Percentiles rank a stretch among this genome's conserved stretches.
phyloP scores from a whole-genome alignment of 2,888 invertebrate genomes.

The Spialia ferax region DNA sequence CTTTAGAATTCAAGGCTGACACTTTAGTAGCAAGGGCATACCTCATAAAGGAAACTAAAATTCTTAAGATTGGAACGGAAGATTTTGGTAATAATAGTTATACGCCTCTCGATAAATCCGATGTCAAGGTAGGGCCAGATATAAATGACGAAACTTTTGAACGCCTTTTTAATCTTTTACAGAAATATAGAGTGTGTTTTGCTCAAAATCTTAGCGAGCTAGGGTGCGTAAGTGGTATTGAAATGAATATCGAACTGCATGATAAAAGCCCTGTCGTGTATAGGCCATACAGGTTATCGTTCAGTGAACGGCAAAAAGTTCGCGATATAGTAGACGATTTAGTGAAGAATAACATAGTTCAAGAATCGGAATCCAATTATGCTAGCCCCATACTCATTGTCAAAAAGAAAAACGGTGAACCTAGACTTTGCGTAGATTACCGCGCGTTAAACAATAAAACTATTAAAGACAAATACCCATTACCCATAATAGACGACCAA shows the following conservation, averaged over 20 bases:
- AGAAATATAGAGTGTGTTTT: conserved; percentile 7
- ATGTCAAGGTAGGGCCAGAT: not conserved
- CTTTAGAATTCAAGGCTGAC: not conserved
- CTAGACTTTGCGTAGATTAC: not conserved
- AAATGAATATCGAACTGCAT: conserved; percentile 34
- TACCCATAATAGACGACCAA: not conserved
- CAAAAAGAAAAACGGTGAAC: conserved; percentile 1
- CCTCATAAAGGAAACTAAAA: not conserved
- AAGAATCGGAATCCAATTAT: conserved; percentile 4
- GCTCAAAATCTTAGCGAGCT: not conserved
- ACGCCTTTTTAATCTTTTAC: not conserved
- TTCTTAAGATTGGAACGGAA: not conserved
- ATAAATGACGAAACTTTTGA: not conserved
- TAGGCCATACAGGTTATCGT: not conserved
- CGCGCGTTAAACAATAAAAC: conserved; percentile 4
- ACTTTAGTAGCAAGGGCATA: not conserved
- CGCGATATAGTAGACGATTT: conserved; percentile 1
- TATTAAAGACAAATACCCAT: conserved; percentile 1
- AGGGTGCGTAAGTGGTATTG: conserved; percentile 9
- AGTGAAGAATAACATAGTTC: conserved; percentile 1
- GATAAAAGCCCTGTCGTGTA: not conserved
- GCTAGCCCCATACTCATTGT: conserved; percentile 1
- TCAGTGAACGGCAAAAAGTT: conserved; percentile 1
- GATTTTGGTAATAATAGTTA: not conserved
- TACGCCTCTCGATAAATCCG: not conserved